Evolutionary conservation across 2,888 invertebrate species (phyloP).

Genomic region (Notodonta dromedarius): DNA sequence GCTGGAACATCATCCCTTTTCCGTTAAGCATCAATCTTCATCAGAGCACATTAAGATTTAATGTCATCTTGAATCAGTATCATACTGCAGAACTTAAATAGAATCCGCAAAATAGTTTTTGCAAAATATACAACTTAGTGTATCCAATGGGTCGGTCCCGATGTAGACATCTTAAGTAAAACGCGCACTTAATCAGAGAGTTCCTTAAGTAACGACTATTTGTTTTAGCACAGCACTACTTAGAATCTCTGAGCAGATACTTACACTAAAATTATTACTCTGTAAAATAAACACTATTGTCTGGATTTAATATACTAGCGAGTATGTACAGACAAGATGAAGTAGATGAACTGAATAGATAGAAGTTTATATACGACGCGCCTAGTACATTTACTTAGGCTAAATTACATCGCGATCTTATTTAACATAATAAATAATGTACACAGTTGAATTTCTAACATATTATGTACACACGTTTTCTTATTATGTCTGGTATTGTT

Average conservation of each 20-base stretch:
- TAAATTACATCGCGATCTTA: background rate
- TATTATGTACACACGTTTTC: no score
- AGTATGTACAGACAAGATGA: background rate
- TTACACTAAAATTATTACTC: conserved; percentile 27
- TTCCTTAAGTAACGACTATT: conserved; percentile 26
- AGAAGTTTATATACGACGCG: background rate
- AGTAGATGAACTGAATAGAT: background rate
- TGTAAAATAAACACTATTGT: conserved; percentile 24
- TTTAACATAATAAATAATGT: background rate
- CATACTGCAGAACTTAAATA: background rate
- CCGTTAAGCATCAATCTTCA: no score
- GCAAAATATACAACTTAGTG: background rate
- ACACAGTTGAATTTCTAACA: background rate
- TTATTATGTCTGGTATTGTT: no score
- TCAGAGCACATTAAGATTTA: no score
- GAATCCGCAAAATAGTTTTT: background rate
- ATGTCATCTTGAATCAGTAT: background rate
- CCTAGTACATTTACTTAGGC: no score
- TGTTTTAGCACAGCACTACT: conserved; percentile 24
- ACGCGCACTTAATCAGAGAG: conserved; percentile 33
- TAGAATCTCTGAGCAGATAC: conserved; percentile 15
- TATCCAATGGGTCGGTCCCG: conserved; percentile 14
- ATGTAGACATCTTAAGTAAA: conserved; percentile 34
- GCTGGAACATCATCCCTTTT: no score
- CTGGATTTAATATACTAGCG: conserved; percentile 15